Conservation (phyloP, 2,113 vertebrate genomes). For the Haemorhous mexicanus region DNA sequence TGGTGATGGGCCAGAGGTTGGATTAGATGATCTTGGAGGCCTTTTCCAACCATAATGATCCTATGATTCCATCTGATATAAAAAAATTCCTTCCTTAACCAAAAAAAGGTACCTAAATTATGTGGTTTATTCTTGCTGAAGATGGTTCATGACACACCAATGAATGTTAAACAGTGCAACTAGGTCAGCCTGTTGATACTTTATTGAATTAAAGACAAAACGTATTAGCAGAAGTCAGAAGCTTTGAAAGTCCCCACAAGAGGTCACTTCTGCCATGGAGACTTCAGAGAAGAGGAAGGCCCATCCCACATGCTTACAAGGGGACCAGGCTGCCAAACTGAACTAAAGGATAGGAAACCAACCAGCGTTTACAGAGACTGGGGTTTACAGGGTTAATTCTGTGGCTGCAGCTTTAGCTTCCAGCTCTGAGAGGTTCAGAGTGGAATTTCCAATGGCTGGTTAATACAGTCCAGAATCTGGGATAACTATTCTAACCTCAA, state of each 20-base stretch:
- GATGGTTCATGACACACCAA: not conserved
- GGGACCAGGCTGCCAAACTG: not conserved
- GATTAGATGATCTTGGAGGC: rapidly evolving
- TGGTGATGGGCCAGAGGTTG: not conserved
- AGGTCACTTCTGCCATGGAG: not conserved
- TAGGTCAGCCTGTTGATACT: not conserved
- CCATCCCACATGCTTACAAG: not conserved
- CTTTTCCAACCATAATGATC: not conserved
- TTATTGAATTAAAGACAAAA: not conserved
- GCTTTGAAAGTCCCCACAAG: not conserved
- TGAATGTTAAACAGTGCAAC: not conserved
- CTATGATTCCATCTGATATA: not conserved
- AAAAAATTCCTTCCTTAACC: not conserved
- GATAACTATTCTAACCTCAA: not conserved
- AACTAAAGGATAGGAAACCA: not conserved
- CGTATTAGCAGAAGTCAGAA: not conserved
- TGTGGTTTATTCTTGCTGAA: not conserved
- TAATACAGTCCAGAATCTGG: not conserved
- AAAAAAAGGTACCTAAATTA: too few species aligned
- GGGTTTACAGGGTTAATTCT: not conserved
- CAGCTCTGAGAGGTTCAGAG: not conserved
- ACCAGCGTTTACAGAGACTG: not conserved
- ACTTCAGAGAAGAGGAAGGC: not conserved
- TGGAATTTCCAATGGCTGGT: not conserved
- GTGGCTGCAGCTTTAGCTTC: not conserved